phyloP scores from a whole-genome alignment of 2,888 invertebrate genomes.

The Campoletis raptor region DNA sequence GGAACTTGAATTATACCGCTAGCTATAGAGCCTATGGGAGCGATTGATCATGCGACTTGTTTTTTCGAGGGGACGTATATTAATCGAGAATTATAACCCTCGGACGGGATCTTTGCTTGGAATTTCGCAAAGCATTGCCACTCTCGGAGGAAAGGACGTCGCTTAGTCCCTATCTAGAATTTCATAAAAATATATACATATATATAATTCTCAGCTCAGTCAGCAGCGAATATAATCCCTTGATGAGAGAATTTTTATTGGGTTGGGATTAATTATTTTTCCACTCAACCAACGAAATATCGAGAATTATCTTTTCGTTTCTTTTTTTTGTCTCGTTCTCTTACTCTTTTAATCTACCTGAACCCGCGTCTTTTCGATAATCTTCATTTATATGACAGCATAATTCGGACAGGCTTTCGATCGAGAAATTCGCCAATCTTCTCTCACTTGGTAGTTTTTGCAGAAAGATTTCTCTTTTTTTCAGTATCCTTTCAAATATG shows the following conservation, averaged over 20 bases:
- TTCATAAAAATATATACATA: constrained; percentile 19
- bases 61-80: constrained; percentile 66
- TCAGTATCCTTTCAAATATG: neutral
- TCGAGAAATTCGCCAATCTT: constrained; percentile 46
- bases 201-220: constrained; percentile 3
- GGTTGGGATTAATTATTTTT: constrained; percentile 75
- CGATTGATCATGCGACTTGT: constrained; percentile 69
- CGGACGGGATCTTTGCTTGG: constrained; percentile 54
- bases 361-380: constrained; percentile 48
- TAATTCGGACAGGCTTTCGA: constrained; percentile 34
- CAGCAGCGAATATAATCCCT: constrained; percentile 62
- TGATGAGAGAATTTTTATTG: constrained; percentile 56
- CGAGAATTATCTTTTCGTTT: constrained; percentile 19
- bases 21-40: constrained; percentile 34
- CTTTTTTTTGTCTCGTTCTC: neutral
- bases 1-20: constrained; percentile 33
- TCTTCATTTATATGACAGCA: constrained; percentile 22
- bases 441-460: constrained; percentile 13
- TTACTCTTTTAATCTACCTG: constrained; percentile 13
- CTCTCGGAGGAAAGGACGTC: constrained; percentile 34
- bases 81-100: constrained; percentile 74
- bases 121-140: constrained; percentile 60
- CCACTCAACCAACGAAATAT: constrained; percentile 38
- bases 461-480: constrained; percentile 3
- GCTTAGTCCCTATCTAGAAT: constrained; percentile 39